Percentiles rank a stretch among this genome's conserved stretches.
Evolutionary conservation across 2,888 invertebrate species (phyloP).

Genomic region (Platerodrilus igneus): DNA sequence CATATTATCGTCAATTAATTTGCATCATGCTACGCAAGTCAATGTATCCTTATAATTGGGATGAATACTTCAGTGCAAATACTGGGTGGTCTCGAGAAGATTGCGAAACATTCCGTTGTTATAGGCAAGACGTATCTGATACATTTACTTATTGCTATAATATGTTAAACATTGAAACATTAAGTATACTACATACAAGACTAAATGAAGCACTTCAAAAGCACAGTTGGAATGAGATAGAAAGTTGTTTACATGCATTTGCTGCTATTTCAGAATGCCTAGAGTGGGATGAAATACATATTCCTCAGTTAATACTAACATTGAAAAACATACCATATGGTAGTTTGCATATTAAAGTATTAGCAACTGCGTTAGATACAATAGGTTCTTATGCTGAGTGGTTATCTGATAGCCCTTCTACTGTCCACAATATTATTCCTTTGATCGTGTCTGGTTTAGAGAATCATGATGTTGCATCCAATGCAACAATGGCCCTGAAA

Average conservation of each 20-base stretch:
- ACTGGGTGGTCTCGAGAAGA: conserved; percentile 66
- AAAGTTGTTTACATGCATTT: conserved; percentile 64
- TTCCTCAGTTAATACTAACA: conserved; percentile 57
- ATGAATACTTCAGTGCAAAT: conserved; percentile 50
- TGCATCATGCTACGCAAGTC: conserved; percentile 75
- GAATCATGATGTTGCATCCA: conserved; percentile 64
- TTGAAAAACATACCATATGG: conserved; percentile 61
- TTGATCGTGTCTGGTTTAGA: conserved; percentile 62
- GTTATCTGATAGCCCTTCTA: conserved; percentile 68
- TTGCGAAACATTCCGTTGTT: conserved; percentile 76
- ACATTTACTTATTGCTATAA: conserved; percentile 74
- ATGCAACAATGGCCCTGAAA: conserved; percentile 83
- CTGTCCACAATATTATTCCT: conserved; percentile 64
- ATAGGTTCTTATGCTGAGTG: conserved; percentile 83
- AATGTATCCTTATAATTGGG: conserved; percentile 59
- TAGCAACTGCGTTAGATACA: conserved; percentile 71
- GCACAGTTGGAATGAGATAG: conserved; percentile 55
- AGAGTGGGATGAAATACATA: conserved; percentile 53
- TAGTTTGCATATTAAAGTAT: conserved; percentile 56
- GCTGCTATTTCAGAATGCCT: conserved; percentile 61
- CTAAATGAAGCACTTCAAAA: conserved; percentile 54
- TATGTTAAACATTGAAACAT: conserved; percentile 69
- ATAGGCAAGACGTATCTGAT: conserved; percentile 44
- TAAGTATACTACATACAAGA: conserved; percentile 64
- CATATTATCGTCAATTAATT: conserved; percentile 74